phyloP scores from a whole-genome alignment of 2,888 invertebrate species.

The Trachelus stipa region DNA sequence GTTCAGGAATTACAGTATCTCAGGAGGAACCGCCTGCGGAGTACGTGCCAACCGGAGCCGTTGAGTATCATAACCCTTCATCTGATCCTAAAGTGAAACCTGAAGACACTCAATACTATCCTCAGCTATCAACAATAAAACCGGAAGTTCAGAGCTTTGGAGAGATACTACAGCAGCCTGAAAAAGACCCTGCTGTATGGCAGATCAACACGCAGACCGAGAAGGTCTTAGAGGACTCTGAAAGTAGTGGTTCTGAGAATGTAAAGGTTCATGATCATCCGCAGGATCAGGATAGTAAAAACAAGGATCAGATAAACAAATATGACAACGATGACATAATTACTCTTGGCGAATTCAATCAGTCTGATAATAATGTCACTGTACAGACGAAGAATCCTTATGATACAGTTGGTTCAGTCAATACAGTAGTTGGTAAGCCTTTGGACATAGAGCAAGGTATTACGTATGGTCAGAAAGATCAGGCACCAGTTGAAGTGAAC shows the following conservation, averaged over 20 bases:
- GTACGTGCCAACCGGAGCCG: constrained; percentile 50
- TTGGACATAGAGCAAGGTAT: constrained; percentile 32
- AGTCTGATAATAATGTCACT: constrained; percentile 5
- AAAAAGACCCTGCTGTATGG: constrained; percentile 33
- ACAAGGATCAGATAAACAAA: constrained; percentile 19
- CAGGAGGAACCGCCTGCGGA: constrained; percentile 29
- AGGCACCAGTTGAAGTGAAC: constrained; percentile 26
- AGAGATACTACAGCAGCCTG: constrained; percentile 34
- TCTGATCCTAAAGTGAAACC: constrained; percentile 43
- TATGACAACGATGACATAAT: constrained; percentile 14
- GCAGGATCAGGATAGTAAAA: constrained; percentile 19
- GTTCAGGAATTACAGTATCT: background rate
- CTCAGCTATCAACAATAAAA: constrained; percentile 34
- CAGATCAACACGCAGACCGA: constrained; percentile 24
- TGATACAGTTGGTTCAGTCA: constrained; percentile 31
- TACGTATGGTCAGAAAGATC: constrained; percentile 32
- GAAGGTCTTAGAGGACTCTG: constrained; percentile 28
- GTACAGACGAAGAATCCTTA: constrained; percentile 23
- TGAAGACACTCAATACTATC: constrained; percentile 36
- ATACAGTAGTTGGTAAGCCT: constrained; percentile 44
- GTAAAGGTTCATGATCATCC: constrained; percentile 28
- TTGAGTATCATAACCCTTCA: constrained; percentile 54
- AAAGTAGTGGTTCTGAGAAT: constrained; percentile 33
- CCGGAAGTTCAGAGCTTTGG: constrained; percentile 41
- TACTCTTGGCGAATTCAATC: background rate